A percentile compares a stretch with the other conserved stretches of the same genome.
Conservation (phyloP, 2,888 invertebrate species). For the Torymus auratus region DNA sequence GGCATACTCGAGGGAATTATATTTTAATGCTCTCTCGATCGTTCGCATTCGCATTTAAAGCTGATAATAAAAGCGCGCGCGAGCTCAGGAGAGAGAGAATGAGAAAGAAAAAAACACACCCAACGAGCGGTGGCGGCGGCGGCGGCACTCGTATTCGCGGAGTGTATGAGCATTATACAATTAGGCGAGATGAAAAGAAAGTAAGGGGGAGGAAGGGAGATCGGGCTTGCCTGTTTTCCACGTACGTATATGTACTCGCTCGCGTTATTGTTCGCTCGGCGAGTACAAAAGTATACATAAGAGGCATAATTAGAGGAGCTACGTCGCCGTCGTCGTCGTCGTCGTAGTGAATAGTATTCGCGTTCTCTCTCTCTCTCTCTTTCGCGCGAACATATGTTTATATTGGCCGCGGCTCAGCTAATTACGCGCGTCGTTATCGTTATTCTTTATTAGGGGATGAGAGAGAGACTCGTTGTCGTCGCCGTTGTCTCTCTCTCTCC, state of each 20-base stretch:
- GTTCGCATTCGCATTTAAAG: conserved; percentile 48
- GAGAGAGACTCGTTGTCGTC: conserved; percentile 57
- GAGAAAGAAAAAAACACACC: neutral
- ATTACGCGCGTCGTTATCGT: conserved; percentile 61
- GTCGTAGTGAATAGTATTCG: conserved; percentile 25
- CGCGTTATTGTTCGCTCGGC: conserved; percentile 42
- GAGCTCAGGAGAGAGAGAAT: neutral
- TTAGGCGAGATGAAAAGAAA: conserved; percentile 14
- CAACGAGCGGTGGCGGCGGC: too few relatives aligned
- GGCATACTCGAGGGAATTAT: conserved; percentile 23
- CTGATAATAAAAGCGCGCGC: conserved; percentile 13
- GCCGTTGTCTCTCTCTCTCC: too few relatives aligned
- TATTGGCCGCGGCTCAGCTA: conserved; percentile 53
- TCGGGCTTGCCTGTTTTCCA: neutral
- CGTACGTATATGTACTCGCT: conserved; percentile 2
- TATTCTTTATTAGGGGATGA: conserved; percentile 59
- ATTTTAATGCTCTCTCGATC: conserved; percentile 40
- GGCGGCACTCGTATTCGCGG: neutral
- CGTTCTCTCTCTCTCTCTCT: neutral
- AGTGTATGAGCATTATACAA: conserved; percentile 22
- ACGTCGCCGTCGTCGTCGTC: neutral
- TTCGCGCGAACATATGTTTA: conserved; percentile 39
- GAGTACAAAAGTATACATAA: conserved; percentile 50
- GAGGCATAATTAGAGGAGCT: conserved; percentile 47
- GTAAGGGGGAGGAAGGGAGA: conserved; percentile 7